Conservation (phyloP, 2,797 vertebrate genomes). For the Micrastur ruficollis region DNA sequence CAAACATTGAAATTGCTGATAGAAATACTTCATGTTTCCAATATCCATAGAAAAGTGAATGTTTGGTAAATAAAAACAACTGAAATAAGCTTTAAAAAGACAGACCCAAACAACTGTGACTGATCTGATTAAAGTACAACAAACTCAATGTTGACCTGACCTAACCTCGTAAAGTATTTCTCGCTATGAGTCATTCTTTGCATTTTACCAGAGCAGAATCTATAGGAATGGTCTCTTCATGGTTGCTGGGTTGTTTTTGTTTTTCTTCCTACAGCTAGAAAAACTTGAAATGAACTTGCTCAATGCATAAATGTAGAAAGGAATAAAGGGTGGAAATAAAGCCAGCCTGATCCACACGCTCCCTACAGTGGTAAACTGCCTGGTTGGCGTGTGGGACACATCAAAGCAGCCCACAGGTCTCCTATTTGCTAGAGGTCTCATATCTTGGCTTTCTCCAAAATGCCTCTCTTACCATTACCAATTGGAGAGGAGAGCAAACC, state of each 20-base stretch:
- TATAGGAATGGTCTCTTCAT: background rate
- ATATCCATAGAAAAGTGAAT: background rate
- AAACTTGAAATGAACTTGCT: background rate
- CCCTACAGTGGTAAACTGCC: background rate
- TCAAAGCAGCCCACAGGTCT: background rate
- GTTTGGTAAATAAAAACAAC: conserved; percentile 23
- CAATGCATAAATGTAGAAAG: background rate
- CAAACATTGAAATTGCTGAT: background rate
- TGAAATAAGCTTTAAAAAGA: conserved; percentile 7
- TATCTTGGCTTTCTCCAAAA: background rate
- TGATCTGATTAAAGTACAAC: conserved; percentile 55
- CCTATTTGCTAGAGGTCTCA: background rate
- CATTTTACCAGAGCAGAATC: background rate
- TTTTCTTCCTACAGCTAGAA: background rate
- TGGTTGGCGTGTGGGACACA: background rate
- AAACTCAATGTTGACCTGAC: background rate
- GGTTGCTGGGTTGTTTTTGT: background rate
- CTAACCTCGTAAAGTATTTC: conserved; percentile 45
- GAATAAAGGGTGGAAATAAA: background rate
- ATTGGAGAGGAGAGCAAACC: background rate
- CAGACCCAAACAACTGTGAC: conserved; percentile 39
- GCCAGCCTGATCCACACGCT: background rate
- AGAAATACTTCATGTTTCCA: background rate
- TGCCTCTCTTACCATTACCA: background rate
- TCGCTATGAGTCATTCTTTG: conserved; percentile 18